Percentiles rank a stretch among this genome's conserved stretches.
Evolutionary conservation across 2,797 vertebrate genomes (phyloP).

Genomic region (Helostoma temminkii): DNA sequence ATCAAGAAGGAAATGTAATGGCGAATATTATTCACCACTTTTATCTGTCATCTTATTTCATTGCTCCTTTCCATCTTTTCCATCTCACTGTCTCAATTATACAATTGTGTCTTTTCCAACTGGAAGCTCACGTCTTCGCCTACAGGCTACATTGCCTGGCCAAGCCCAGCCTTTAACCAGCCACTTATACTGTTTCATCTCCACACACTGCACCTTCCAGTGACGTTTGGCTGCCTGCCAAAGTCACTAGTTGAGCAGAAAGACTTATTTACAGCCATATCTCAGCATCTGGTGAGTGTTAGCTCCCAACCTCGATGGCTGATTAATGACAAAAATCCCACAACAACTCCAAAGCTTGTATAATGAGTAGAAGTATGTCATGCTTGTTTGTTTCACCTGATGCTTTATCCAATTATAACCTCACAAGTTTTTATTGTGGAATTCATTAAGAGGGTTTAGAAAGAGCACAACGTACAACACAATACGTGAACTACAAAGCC

Average conservation of each 20-base stretch:
- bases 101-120: conserved; percentile 12
- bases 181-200: conserved; percentile 27
- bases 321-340: conserved; percentile 51
- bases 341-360: conserved; percentile 34
- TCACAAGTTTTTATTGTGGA: conserved; percentile 24
- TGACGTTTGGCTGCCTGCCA: conserved; percentile 46
- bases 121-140: conserved; percentile 1
- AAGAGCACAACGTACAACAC: conserved; percentile 2
- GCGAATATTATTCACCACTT: conserved; percentile 7
- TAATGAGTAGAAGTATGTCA: conserved; percentile 37
- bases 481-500: conserved; percentile 12
- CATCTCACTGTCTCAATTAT: conserved; percentile 12
- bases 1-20: background rate
- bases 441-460: no score
- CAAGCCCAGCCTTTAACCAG: conserved; percentile 25
- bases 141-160: background rate
- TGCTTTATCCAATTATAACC: conserved; percentile 48
- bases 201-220: conserved; percentile 32
- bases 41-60: conserved; percentile 1
- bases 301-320: conserved; percentile 40
- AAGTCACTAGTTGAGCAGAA: conserved; percentile 27
- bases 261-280: conserved; percentile 59
- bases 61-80: conserved; percentile 12
- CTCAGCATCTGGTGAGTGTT: conserved; percentile 59
- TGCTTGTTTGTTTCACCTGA: conserved; percentile 37